Evolutionary conservation across 2,797 vertebrate species (phyloP).

Genomic region (Lophius americanus): DNA sequence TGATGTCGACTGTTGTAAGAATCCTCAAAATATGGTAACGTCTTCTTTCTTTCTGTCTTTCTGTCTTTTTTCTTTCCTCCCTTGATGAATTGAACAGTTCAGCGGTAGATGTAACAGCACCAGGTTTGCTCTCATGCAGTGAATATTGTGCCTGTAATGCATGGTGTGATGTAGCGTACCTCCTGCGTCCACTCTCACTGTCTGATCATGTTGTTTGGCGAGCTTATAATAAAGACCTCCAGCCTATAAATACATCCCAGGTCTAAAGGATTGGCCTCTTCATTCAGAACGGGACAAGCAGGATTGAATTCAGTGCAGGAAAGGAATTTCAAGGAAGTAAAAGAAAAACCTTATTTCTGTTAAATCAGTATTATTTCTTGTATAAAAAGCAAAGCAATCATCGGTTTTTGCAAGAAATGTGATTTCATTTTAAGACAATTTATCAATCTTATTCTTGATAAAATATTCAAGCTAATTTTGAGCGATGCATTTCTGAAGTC

Average conservation of each 20-base stretch:
- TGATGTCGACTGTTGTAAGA: constrained; percentile 26
- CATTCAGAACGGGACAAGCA: constrained; percentile 19
- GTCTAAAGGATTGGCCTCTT: constrained; percentile 8
- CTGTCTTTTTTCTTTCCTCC: constrained; percentile 28
- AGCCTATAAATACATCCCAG: neutral
- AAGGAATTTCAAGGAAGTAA: no score
- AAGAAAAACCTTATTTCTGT: no score
- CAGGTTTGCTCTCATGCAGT: constrained; percentile 71
- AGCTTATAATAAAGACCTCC: constrained; percentile 19
- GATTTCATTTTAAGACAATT: no score
- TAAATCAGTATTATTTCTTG: no score
- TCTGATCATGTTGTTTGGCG: constrained; percentile 19
- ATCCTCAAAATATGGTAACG: constrained; percentile 34
- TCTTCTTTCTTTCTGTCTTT: constrained; percentile 31
- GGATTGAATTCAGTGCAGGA: neutral
- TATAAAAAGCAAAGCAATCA: no score
- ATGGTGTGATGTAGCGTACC: constrained; percentile 67
- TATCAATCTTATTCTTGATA: no score
- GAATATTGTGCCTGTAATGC: constrained; percentile 59
- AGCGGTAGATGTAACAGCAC: constrained; percentile 68
- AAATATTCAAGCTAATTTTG: no score
- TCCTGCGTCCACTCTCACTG: constrained; percentile 38
- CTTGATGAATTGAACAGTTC: constrained; percentile 66
- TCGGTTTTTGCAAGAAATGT: no score
- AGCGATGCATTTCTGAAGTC: no score